Evolutionary conservation across 2,888 invertebrate genomes (phyloP).

Genomic region (Cephus sareptanus): DNA sequence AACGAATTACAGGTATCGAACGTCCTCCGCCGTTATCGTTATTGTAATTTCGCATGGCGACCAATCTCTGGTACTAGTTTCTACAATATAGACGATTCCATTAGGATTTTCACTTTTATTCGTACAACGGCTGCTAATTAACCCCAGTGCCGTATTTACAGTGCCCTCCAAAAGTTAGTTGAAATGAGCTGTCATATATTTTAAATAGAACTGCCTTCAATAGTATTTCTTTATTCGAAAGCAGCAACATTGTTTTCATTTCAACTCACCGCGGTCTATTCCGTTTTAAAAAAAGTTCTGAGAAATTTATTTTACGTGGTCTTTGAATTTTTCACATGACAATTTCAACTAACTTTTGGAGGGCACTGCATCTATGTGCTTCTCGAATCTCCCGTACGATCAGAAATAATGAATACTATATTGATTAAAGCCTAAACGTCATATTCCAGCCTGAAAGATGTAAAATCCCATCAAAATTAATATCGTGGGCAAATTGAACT

Average conservation of each 20-base stretch:
- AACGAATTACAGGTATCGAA: not conserved
- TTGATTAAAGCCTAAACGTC: not conserved
- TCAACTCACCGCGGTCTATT: too few species aligned
- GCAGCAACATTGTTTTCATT: too few species aligned
- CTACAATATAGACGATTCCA: not conserved
- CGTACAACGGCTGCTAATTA: not conserved
- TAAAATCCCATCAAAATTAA: slow-evolving; percentile 40
- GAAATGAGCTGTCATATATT: too few species aligned
- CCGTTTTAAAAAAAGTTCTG: too few species aligned
- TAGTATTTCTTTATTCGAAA: too few species aligned
- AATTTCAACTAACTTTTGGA: too few species aligned
- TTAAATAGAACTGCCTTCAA: too few species aligned
- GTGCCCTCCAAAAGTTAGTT: too few species aligned
- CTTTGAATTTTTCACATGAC: too few species aligned
- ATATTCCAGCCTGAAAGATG: not conserved
- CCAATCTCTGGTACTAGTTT: too few species aligned
- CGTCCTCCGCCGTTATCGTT: not conserved
- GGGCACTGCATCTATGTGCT: not conserved
- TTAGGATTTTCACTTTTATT: not conserved
- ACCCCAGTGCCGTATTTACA: not conserved
- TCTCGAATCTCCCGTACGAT: not conserved
- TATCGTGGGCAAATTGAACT: slow-evolving; percentile 24
- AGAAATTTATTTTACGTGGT: too few species aligned
- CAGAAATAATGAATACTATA: not conserved
- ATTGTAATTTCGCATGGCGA: not conserved